A percentile compares a stretch with the other conserved stretches of the same genome.
phyloP scores from a whole-genome alignment of 2,888 invertebrate genomes.

The Corbicula japonica region DNA sequence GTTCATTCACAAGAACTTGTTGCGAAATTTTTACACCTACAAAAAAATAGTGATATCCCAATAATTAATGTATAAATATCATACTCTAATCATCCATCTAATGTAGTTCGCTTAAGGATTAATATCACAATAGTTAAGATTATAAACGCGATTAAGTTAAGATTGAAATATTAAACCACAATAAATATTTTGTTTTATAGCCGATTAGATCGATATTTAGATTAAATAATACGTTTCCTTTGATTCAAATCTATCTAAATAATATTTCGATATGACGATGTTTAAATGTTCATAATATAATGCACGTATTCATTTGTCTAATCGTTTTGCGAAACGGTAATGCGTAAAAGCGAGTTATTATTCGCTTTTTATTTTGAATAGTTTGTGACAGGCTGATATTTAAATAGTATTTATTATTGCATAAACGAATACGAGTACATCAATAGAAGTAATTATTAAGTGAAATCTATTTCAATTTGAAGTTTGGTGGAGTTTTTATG shows the following conservation, averaged over 20 bases:
- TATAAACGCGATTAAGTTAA: neutral
- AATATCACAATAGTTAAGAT: neutral
- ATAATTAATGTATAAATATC: no score
- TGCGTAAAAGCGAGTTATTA: slow-evolving; percentile 12
- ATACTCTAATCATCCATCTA: no score
- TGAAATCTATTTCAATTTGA: no score
- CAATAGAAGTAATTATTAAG: no score
- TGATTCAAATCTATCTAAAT: neutral
- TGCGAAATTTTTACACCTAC: no score
- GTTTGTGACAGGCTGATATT: neutral
- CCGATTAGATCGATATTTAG: slow-evolving; percentile 6
- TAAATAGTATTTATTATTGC: no score
- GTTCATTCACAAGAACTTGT: no score
- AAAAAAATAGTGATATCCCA: no score
- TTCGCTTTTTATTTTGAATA: neutral
- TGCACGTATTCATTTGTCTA: neutral
- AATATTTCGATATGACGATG: slow-evolving; percentile 3
- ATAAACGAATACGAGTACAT: no score
- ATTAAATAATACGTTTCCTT: neutral
- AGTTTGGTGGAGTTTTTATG: no score
- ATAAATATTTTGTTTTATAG: slow-evolving; percentile 17
- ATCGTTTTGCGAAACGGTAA: neutral
- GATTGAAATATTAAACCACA: neutral
- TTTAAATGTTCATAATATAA: slow-evolving; percentile 1
- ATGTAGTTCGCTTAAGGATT: no score